phyloP scores from a whole-genome alignment of 2,113 vertebrate genomes.

The Mustelus asterias region DNA sequence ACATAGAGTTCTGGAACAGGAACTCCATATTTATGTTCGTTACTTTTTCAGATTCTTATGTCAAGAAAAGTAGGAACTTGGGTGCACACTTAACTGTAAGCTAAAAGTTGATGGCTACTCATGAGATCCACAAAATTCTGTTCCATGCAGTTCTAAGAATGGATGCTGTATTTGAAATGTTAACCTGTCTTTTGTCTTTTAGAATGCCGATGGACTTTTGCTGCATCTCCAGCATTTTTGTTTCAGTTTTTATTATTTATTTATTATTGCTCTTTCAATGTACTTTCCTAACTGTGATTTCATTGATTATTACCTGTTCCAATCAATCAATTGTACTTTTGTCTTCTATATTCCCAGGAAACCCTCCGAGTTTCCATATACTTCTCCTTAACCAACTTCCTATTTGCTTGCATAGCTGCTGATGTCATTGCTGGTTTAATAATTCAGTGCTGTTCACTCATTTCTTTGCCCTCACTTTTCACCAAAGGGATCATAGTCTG shows the following conservation, averaged over 20 bases:
- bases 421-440: neutral
- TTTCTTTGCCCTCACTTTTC: neutral
- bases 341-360: neutral
- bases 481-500: neutral
- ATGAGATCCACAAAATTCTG: neutral
- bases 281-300: neutral
- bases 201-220: neutral
- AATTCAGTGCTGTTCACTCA: neutral
- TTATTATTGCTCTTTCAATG: neutral
- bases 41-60: neutral
- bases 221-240: neutral
- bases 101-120: neutral
- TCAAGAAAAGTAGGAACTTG: neutral
- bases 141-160: neutral
- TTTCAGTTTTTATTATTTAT: neutral
- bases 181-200: neutral
- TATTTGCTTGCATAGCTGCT: neutral
- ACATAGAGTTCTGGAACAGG: neutral
- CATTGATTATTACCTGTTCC: neutral
- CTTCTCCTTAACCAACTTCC: neutral
- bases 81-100: neutral
- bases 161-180: neutral
- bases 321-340: neutral
- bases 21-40: neutral
- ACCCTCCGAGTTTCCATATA: neutral